phyloP scores from a whole-genome alignment of 2,888 invertebrate species.

The Augiades crinisus region DNA sequence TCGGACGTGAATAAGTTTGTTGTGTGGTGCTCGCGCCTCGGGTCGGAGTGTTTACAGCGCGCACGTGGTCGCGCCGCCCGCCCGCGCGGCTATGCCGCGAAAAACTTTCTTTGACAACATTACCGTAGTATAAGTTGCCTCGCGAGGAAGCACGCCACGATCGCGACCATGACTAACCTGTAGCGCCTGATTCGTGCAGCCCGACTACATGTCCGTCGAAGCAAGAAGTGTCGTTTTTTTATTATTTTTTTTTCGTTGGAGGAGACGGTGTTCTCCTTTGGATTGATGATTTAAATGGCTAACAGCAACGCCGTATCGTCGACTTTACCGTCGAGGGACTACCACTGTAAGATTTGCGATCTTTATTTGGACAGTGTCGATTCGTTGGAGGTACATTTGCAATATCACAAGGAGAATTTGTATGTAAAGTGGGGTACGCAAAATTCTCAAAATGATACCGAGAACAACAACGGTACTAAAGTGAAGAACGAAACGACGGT shows the following conservation, averaged over 20 bases:
- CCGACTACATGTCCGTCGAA: constrained; percentile 70
- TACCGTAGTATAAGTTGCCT: constrained; percentile 58
- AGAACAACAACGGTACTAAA: constrained; percentile 85
- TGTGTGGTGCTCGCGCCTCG: constrained; percentile 21
- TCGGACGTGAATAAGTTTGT: constrained; percentile 35
- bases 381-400: constrained; percentile 89
- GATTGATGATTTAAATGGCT: constrained; percentile 79
- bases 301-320: constrained; percentile 78
- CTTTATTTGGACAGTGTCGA: constrained; percentile 88
- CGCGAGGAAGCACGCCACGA: constrained; percentile 50
- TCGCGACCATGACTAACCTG: constrained; percentile 67
- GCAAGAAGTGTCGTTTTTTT: constrained; percentile 68
- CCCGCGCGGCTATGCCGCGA: constrained; percentile 74
- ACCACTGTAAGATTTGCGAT: constrained; percentile 89
- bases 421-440: constrained; percentile 87
- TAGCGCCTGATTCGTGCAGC: constrained; percentile 58
- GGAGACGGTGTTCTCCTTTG: constrained; percentile 72
- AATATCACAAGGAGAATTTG: constrained; percentile 90
- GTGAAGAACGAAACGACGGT: constrained; percentile 82
- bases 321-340: constrained; percentile 81
- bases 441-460: constrained; percentile 80
- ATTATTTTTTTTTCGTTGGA: constrained; percentile 78
- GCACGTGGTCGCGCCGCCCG: constrained; percentile 68
- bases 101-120: constrained; percentile 75
- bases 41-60: constrained; percentile 64